A percentile compares a stretch with the other conserved stretches of the same genome.
These are phyloP conservation scores for Reinhardtius hippoglossoides DNA, from an alignment of 2,113 vertebrate species.

Conservation along the genomic window DNA sequence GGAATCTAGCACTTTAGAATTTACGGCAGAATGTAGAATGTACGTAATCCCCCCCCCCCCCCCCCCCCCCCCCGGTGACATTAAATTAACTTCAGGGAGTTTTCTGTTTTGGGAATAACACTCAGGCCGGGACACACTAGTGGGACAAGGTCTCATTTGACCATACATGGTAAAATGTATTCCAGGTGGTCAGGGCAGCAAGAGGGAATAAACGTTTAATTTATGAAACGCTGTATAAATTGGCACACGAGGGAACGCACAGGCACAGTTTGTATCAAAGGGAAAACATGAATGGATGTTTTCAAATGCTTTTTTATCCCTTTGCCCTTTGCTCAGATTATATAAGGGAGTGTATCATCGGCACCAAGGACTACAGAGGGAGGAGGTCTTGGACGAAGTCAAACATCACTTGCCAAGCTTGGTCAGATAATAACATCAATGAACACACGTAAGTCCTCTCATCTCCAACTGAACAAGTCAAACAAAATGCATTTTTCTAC, in stretches of 20 bases:
- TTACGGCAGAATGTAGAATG: conserved; percentile 55
- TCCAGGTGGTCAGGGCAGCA: conserved; percentile 33
- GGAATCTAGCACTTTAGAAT: conserved; percentile 67
- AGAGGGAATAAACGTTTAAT: conserved; percentile 39
- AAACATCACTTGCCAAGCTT: conserved; percentile 93
- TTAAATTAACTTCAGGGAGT: conserved; percentile 73
- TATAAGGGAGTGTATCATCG: conserved; percentile 91
- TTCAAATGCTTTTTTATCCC: conserved; percentile 48
- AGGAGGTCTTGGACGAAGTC: conserved; percentile 90
- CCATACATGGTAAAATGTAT: conserved; percentile 62
- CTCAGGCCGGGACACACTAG: conserved; percentile 26
- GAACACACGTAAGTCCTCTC: conserved; percentile 91
- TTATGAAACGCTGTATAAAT: conserved; percentile 4
- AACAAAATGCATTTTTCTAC: neutral
- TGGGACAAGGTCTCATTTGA: conserved; percentile 48
- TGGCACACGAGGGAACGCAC: conserved; percentile 4
- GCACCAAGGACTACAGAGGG: conserved; percentile 93
- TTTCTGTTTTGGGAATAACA: conserved; percentile 64
- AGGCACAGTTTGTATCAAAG: conserved; percentile 1
- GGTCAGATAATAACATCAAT: conserved; percentile 95
- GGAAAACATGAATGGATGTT: conserved; percentile 25
- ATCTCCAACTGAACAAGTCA: neutral
- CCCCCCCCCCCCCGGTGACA: conserved; percentile 46
- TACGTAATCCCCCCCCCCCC: neutral
- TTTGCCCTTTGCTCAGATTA: conserved; percentile 84